Evolutionary conservation across 2,888 invertebrate genomes (phyloP).

Genomic region (Hartigia nigra): DNA sequence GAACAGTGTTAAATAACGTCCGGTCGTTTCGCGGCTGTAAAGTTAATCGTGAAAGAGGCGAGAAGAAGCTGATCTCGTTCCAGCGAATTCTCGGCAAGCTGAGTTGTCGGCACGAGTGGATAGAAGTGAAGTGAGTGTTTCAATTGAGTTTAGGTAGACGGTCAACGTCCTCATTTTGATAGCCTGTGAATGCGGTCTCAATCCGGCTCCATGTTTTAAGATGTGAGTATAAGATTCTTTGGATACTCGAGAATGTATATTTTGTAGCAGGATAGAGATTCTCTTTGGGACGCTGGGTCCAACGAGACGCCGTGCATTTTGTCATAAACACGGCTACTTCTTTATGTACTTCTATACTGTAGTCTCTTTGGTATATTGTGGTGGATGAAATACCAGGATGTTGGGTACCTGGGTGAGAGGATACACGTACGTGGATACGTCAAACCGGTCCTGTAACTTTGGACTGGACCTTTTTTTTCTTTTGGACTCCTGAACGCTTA

Average conservation of each 20-base stretch:
- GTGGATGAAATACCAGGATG: neutral
- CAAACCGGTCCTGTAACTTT: conserved; percentile 7
- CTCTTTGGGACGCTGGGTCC: neutral
- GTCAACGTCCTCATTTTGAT: neutral
- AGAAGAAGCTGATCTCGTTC: neutral
- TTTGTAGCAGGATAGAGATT: neutral
- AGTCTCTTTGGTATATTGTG: neutral
- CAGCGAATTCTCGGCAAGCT: neutral
- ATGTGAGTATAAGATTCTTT: conserved; percentile 42
- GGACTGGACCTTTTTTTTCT: neutral
- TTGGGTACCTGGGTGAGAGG: neutral
- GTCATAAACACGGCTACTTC: conserved; percentile 8
- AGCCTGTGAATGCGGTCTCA: conserved; percentile 46
- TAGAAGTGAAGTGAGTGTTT: neutral
- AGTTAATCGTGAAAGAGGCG: neutral
- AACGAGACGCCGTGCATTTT: conserved; percentile 3
- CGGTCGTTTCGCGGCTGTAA: neutral
- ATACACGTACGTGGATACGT: neutral
- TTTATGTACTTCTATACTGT: neutral
- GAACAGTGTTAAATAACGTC: neutral
- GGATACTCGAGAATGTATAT: neutral
- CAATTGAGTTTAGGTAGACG: neutral
- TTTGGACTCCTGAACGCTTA: neutral
- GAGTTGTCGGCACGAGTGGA: neutral
- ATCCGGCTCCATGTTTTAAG: conserved; percentile 43